Evolutionary conservation across 35 echinoderm and acorn worm genomes (phyloP).

Genomic region (Acanthaster planci): DNA sequence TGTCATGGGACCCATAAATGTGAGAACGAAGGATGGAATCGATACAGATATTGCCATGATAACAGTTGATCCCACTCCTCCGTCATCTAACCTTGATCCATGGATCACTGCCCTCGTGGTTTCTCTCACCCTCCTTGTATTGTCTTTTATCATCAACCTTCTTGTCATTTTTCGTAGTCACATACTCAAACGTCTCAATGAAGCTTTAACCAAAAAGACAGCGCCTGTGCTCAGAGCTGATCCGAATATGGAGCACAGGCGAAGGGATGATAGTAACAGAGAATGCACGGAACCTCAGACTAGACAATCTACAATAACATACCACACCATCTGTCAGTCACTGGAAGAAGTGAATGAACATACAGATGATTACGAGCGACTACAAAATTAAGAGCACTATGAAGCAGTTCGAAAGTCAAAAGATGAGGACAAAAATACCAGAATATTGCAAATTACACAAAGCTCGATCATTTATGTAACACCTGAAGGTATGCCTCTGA

Average conservation of each 20-base stretch:
- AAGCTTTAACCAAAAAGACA: neutral
- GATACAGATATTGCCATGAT: too few species aligned
- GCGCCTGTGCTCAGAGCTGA: neutral
- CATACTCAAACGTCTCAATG: too few species aligned
- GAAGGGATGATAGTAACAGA: neutral
- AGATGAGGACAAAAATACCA: too few species aligned
- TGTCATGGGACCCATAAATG: neutral
- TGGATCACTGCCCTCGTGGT: neutral
- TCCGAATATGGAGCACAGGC: neutral
- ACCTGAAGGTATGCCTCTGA: too few species aligned
- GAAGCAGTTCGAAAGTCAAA: too few species aligned
- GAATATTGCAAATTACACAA: too few species aligned
- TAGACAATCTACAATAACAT: neutral
- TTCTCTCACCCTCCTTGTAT: neutral
- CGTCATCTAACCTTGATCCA: neutral
- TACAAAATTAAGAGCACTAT: neutral
- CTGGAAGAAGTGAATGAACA: neutral
- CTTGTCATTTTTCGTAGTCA: neutral
- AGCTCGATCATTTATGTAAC: too few species aligned
- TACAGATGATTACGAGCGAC: neutral
- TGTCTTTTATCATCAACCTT: neutral
- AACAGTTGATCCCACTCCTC: too few species aligned
- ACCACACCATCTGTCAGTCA: neutral
- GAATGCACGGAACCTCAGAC: neutral
- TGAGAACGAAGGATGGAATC: too few species aligned